A percentile compares a stretch with the other conserved stretches of the same genome.
phyloP scores from a whole-genome alignment of 2,113 vertebrate genomes.

The Pomatostomus ruficeps region DNA sequence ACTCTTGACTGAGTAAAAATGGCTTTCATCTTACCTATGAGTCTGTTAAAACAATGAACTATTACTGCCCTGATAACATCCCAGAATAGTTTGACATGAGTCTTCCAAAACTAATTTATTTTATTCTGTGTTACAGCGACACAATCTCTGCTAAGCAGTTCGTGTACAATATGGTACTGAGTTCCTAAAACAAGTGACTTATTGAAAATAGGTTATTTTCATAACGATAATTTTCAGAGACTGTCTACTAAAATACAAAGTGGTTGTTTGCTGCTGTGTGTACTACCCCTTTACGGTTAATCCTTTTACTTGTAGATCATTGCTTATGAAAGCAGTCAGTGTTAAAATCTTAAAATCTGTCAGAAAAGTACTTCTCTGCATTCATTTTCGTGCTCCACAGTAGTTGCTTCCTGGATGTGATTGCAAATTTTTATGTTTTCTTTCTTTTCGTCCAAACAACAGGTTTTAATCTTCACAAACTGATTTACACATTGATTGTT shows the following conservation, averaged over 20 bases:
- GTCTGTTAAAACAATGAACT: not conserved
- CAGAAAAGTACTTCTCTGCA: not conserved
- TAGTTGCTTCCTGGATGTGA: not conserved
- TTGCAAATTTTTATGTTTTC: not conserved
- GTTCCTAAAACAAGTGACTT: not conserved
- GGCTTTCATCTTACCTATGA: not conserved
- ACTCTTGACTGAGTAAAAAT: not conserved
- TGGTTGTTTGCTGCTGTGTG: not conserved
- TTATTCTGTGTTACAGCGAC: not conserved
- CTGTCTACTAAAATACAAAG: not conserved
- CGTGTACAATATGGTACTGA: not conserved
- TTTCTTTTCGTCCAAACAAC: not conserved
- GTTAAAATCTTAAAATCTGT: not conserved
- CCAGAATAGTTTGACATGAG: not conserved
- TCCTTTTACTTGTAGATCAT: not conserved
- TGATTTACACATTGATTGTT: not conserved
- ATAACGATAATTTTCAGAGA: not conserved
- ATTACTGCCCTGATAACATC: not conserved
- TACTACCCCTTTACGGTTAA: not conserved
- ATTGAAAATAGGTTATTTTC: not conserved
- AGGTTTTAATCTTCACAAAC: not conserved
- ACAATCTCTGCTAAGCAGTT: not conserved
- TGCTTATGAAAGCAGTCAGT: not conserved
- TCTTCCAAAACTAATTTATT: not conserved
- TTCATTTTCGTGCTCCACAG: not conserved